Evolutionary conservation across 2,113 vertebrate genomes (phyloP), one percentile per base, ranked within the genome.

Genomic region (Sapajus apella): DNA sequence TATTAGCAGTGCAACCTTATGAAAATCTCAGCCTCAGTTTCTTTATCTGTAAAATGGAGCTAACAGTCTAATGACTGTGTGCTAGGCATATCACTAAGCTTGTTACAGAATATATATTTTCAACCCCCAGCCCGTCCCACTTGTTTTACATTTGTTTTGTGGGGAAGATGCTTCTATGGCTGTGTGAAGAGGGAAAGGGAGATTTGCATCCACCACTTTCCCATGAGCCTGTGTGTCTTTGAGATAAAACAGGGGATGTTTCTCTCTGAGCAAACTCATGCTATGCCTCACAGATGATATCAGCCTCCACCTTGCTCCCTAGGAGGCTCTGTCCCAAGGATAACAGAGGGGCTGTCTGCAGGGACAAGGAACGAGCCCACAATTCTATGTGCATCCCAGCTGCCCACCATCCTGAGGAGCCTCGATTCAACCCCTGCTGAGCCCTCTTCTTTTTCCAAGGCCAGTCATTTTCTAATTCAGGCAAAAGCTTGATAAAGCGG

Each of bases 401-500:
- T 80, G 85, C 66, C 77, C 86, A 23, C 58, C 27, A 30, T 43
- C 79, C 82, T 2, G 64, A 76, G 50, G 82, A 94, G 56, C 21
- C 27, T 40, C 64, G 52, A 4, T 50, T 66, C 70, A 55, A 70
- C 66, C 58, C 93, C 55, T 90, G 83, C 47, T 0, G 47, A 90
- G 43, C 35, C 52, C 7, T 45, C 61, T 72, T 81, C 88, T n/a
- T 94, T 30, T 73, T 90, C 83, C 25, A 87, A 43, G n/a, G 76
- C 90, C 25, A 73, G 83, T 66, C 23, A 47, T 68, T 91, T 84
- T 86, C 89, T 68, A 81, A 85, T 90, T 92, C 90, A 90, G 83
- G 75, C 70, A 68, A 85, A 97, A 89, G 75, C 89, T 94, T 96
- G 83, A 97, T 45, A 89, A 91, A 96, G 81, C 87, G 90, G 87